These are phyloP conservation scores for Temnothorax ravouxi DNA, from an alignment of 2,888 invertebrate species.

Conservation along the genomic window DNA sequence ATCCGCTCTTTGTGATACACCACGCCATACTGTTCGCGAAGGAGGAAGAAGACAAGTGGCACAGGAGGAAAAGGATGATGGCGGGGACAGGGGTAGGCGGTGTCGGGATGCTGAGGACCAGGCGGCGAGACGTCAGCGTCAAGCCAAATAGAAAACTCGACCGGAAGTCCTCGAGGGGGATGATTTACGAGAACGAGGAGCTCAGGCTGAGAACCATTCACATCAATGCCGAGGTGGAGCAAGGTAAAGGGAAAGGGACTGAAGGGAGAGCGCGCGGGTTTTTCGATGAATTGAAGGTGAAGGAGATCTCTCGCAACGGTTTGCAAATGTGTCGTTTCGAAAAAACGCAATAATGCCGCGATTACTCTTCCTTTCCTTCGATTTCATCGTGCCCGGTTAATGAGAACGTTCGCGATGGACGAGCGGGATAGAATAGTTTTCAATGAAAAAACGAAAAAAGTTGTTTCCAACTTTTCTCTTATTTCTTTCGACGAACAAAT, in stretches of 20 bases:
- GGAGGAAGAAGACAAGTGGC: slow-evolving; percentile 22
- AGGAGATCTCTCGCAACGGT: not conserved
- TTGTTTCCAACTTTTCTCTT: not conserved
- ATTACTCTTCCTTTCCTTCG: slow-evolving; percentile 16
- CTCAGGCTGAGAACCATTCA: slow-evolving; percentile 95
- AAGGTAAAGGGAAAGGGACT: slow-evolving; percentile 89
- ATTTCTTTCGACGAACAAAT: not conserved
- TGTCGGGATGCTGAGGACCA: slow-evolving; percentile 92
- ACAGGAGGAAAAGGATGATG: slow-evolving; percentile 77
- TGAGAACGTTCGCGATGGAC: not conserved
- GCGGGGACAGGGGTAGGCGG: slow-evolving; percentile 82
- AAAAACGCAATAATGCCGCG: not conserved
- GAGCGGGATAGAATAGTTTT: not conserved
- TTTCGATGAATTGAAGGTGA: slow-evolving; percentile 6
- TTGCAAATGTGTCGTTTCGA: not conserved
- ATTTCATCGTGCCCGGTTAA: not conserved
- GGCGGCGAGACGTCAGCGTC: slow-evolving; percentile 95
- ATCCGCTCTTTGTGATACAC: slow-evolving; percentile 41
- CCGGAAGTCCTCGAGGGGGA: slow-evolving; percentile 96
- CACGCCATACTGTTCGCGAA: slow-evolving; percentile 17
- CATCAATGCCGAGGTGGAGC: slow-evolving; percentile 96
- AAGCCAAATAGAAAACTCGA: slow-evolving; percentile 96
- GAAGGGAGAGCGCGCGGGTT: not conserved
- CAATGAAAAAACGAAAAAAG: not conserved
- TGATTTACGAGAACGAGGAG: slow-evolving; percentile 98